phyloP scores from a whole-genome alignment of 2,888 invertebrate species.

The Entomobrya multifasciata region DNA sequence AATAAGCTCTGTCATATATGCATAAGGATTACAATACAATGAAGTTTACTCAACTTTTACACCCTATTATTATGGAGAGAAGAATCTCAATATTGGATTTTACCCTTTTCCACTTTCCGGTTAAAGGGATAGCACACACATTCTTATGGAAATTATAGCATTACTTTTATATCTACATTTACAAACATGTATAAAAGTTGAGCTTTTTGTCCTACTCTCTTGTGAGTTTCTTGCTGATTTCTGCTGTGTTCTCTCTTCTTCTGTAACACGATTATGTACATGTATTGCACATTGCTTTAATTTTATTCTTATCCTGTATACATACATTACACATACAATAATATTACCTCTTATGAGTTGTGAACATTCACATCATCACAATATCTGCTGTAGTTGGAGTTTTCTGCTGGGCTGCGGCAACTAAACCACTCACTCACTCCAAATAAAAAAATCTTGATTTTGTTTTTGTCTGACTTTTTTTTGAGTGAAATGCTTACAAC shows the following conservation, averaged over 20 bases:
- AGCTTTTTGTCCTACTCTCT: too few relatives aligned
- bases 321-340: too few relatives aligned
- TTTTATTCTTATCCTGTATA: too few relatives aligned
- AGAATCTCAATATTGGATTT: background rate
- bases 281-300: too few relatives aligned
- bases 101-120: constrained; percentile 41
- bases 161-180: too few relatives aligned
- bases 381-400: background rate
- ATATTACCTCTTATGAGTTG: background rate
- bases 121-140: background rate
- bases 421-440: background rate
- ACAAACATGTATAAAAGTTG: too few relatives aligned
- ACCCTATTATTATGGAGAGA: background rate
- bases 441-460: constrained; percentile 17
- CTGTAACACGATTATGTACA: too few relatives aligned
- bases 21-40: background rate
- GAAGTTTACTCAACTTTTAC: background rate
- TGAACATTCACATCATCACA: background rate
- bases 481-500: background rate
- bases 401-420: constrained; percentile 41
- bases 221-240: too few relatives aligned
- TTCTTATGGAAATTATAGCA: background rate
- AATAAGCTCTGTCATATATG: too few relatives aligned
- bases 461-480: constrained; percentile 11
- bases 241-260: too few relatives aligned